Evolutionary conservation across 2,888 invertebrate genomes (phyloP).

Genomic region (Nomada hirtipes): DNA sequence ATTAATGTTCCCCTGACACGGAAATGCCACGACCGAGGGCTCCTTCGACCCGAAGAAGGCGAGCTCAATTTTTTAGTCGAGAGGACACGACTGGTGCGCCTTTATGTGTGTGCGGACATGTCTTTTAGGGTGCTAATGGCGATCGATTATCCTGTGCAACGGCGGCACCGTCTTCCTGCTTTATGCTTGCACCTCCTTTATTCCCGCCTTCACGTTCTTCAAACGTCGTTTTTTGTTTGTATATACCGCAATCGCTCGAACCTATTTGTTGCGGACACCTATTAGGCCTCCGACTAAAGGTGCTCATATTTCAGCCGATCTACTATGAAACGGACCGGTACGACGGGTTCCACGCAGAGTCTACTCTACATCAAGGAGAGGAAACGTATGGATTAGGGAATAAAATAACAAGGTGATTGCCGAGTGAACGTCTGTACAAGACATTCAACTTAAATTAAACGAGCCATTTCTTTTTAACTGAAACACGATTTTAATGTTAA

Average conservation of each 20-base stretch:
- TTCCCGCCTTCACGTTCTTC: not conserved
- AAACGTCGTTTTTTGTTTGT: constrained; percentile 35
- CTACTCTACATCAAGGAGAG: not conserved
- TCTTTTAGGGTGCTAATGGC: constrained; percentile 73
- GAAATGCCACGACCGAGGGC: constrained; percentile 57
- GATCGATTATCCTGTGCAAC: constrained; percentile 73
- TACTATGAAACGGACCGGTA: constrained; percentile 54
- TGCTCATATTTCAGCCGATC: constrained; percentile 65
- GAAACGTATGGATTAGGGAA: not conserved
- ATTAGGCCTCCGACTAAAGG: constrained; percentile 66
- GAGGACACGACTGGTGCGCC: not conserved
- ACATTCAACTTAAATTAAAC: too few species aligned
- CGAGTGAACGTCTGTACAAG: not conserved
- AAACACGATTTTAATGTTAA: too few species aligned
- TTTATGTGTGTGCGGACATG: constrained; percentile 33
- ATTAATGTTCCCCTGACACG: constrained; percentile 72
- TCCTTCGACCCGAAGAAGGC: constrained; percentile 27
- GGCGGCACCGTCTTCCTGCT: constrained; percentile 50
- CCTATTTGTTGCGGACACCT: constrained; percentile 66
- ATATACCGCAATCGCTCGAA: constrained; percentile 39
- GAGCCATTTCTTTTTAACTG: too few species aligned
- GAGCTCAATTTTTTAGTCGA: constrained; percentile 25
- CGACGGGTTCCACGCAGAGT: constrained; percentile 40
- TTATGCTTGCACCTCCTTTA: constrained; percentile 22
- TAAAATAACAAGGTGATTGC: constrained; percentile 7